Conservation (phyloP, 2,888 invertebrate species). For the Chirona hameri region DNA sequence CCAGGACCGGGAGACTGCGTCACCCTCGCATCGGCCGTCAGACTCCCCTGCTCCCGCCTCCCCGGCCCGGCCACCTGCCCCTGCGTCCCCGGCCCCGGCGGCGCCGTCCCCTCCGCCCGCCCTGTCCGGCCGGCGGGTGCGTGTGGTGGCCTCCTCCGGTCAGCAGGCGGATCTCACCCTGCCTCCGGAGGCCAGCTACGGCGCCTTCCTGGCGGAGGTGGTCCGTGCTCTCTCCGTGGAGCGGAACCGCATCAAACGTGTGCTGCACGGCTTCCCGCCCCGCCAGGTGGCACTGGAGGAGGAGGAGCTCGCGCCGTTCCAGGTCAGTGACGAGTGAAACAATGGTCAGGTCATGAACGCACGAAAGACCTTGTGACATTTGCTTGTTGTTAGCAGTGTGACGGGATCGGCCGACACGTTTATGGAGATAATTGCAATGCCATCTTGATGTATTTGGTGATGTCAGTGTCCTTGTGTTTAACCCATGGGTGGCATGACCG, state of each 20-base stretch:
- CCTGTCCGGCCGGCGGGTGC: not conserved
- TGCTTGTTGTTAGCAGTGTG: too few relatives aligned
- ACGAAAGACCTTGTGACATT: too few relatives aligned
- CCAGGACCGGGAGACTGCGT: not conserved
- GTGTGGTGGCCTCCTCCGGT: not conserved
- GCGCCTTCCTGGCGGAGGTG: not conserved
- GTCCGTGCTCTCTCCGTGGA: not conserved
- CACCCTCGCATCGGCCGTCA: too few relatives aligned
- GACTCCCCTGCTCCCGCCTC: not conserved
- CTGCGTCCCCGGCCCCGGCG: not conserved
- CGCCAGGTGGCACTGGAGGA: not conserved
- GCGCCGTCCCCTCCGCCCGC: not conserved
- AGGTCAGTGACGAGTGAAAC: not conserved
- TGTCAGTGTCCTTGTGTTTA: too few relatives aligned
- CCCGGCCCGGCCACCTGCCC: not conserved
- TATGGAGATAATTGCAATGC: too few relatives aligned
- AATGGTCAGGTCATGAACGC: too few relatives aligned
- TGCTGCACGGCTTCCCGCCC: slow-evolving; percentile 23
- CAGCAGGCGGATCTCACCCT: not conserved
- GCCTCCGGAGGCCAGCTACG: not conserved
- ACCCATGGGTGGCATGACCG: too few relatives aligned
- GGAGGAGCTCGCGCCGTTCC: not conserved
- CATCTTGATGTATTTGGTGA: too few relatives aligned
- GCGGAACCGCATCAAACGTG: not conserved
- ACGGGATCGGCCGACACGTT: too few relatives aligned